Conservation (phyloP, 2,113 vertebrate genomes). For the Sinocyclocheilus anophthalmus region DNA sequence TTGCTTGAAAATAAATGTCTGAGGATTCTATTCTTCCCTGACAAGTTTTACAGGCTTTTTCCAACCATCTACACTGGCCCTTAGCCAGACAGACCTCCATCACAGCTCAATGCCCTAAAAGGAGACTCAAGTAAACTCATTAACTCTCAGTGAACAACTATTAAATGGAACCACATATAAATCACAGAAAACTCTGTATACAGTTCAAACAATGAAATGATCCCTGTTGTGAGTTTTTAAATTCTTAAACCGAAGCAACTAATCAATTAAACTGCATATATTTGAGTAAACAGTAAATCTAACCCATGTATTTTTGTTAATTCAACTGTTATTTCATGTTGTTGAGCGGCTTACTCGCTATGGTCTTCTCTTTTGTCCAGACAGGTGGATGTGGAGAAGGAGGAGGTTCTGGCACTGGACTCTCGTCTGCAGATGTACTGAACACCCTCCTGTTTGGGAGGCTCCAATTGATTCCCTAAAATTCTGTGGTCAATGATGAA, state of each 20-base stretch:
- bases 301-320: background rate
- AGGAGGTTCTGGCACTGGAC: constrained; percentile 13
- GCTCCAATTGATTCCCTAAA: constrained; percentile 78
- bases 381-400: constrained; percentile 33
- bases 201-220: background rate
- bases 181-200: background rate
- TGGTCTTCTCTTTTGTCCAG: constrained; percentile 52
- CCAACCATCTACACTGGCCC: background rate
- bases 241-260: background rate
- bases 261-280: background rate
- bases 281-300: no score
- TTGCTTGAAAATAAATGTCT: background rate
- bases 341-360: constrained; percentile 69
- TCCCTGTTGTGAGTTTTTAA: background rate
- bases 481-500: constrained; percentile 62
- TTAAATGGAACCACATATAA: background rate
- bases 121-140: background rate
- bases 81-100: background rate
- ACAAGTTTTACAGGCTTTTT: background rate
- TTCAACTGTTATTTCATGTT: background rate
- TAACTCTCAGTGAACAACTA: background rate
- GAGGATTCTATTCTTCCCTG: background rate
- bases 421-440: constrained; percentile 71
- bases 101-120: background rate
- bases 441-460: constrained; percentile 79